Conservation (phyloP, 2,797 vertebrate genomes). For the Prionace glauca region DNA sequence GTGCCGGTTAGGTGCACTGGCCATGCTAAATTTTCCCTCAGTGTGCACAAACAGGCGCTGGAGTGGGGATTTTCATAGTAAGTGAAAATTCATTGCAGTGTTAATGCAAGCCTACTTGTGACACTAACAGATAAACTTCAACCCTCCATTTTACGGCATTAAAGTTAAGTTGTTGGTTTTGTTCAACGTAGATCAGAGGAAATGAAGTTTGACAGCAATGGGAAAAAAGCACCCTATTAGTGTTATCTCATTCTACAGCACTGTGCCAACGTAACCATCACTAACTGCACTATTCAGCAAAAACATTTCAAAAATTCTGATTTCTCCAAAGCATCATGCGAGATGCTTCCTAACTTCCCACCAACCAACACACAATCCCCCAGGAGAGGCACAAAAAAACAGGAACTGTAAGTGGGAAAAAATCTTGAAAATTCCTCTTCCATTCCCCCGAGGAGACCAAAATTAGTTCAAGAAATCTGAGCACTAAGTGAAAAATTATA, state of each 20-base stretch:
- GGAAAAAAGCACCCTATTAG: neutral
- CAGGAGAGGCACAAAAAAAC: neutral
- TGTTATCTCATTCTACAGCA: neutral
- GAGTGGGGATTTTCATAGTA: too few relatives aligned
- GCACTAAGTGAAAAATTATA: neutral
- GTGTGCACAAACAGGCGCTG: too few relatives aligned
- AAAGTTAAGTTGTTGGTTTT: neutral
- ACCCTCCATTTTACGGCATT: too few relatives aligned
- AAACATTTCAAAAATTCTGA: neutral
- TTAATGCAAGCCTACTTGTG: too few relatives aligned
- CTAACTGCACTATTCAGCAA: neutral
- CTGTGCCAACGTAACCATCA: neutral
- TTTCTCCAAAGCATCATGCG: neutral
- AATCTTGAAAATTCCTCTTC: neutral
- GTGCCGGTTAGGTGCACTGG: too few relatives aligned
- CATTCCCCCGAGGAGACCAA: fast-evolving
- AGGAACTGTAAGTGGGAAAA: neutral
- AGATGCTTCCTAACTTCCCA: neutral
- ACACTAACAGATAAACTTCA: too few relatives aligned
- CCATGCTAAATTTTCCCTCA: too few relatives aligned
- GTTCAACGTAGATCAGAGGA: neutral
- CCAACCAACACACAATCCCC: too few relatives aligned
- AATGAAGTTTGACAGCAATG: neutral
- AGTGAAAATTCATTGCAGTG: too few relatives aligned
- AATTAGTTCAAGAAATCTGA: neutral